Evolutionary conservation across 2,113 vertebrate species (phyloP), one percentile per base, ranked within the genome.

Genomic region (Ctenodactylus gundi): DNA sequence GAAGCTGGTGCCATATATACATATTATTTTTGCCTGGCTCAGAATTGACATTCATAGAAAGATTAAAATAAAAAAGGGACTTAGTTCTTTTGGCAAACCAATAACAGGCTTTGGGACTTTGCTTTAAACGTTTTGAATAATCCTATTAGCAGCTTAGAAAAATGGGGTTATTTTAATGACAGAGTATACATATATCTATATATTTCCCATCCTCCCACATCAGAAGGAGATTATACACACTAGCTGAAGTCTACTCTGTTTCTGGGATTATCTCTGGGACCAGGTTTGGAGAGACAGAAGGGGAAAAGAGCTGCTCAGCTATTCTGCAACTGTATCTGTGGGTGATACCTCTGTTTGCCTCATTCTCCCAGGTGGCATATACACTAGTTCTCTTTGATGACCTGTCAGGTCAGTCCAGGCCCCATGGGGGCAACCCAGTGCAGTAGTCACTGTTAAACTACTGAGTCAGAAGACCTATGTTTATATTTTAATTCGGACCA

Each of bases 111-210:
- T 90, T 91, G 67, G 86, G 91, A 94, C 96, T 98, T 97, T 92
- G 93, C 96, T 97, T 97, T 97, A 88, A 97, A 92, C 14, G 78
- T 97, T 98, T 88, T 75, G 91, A 96, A 94, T 98, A 98, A 98
- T 98, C 97, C 96, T 98, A 96, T 98, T 98, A 98, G 49, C 41
- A 82, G 95, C 78, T 96, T 96, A 97, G 96, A 91, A 95, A 97
- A 97, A 96, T 44, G 31, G 91, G 72, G 39, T 90, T 97, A 81
- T 94, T 97, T 90, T 97, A 97, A 96, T 84, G 95, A 94, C 81
- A 95, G 64, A 96, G 67, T 95, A 51, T 67, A 65, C 15, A 4
- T 92, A 91, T 93, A 44, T 92, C 9, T 85, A 21, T 95, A 75
- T 94, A 92, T 83, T 90, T 91, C 51, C 58, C 27, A 93, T 95